Base-by-base conservation (phyloP, 2,888 invertebrate genomes). In the Galerucella calmariensis region DNA sequence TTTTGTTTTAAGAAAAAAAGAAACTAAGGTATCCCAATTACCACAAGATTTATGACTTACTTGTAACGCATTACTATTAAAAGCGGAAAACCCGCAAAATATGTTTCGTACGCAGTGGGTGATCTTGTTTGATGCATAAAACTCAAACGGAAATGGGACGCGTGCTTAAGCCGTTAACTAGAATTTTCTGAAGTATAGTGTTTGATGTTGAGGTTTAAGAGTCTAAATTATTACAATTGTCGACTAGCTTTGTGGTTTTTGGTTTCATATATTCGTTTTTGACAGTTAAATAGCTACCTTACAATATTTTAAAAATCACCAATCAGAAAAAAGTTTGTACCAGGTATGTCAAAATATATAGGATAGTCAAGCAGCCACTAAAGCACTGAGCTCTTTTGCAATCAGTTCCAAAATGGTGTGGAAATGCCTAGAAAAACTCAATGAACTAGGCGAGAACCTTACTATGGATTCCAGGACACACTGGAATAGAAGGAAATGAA, bases 61-160 rank as follows among this genome's bases (percentile, higher is more conserved):
- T 20, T 46, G 10, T 20, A 46, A 65, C 63, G 20, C 46, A 65
- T 65, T 44, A 65, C 63, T 44, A 46, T 65, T 65, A 65, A 16
- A 65, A 65, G 16, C 63, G 63, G 63, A 65, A 65, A 65, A n/a
- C 8, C 27, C 11, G 44, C 63, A 46, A 44, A 65, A 65, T 20
- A 65, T 46, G 44, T 20, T 16, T 27, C 63, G 12, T 48, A 62
- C 69, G 62, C 35, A 62, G 69, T 69, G 69, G 69, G 69, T 69
- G 69, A 62, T 69, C 69, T 35, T 53, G 51, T 69, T 63, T 69
- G 62, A 62, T 35, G 62, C 63, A 63, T 16, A 10, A 69, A 69
- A 63, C 53, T 35, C 69, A 16, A 69, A 51, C 46, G 69, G 69
- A 69, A 69, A 53, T 69, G 53, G 69, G 69, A 69, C 41, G 69